phyloP scores from a whole-genome alignment of 2,113 vertebrate genomes.

The Eulacestoma nigropectus region DNA sequence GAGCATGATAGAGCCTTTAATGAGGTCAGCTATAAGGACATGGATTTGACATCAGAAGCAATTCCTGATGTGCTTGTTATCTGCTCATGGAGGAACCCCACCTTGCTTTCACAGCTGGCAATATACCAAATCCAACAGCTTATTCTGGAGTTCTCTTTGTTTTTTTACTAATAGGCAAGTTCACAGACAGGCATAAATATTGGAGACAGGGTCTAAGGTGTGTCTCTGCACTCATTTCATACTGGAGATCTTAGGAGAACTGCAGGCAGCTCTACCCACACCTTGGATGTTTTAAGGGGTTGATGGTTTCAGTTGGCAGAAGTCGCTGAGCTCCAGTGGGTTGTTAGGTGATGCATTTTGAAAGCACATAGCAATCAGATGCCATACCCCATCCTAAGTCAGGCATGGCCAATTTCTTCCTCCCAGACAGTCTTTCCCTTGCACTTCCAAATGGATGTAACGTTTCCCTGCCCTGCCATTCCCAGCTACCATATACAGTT shows the following conservation, averaged over 20 bases:
- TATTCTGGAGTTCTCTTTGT: not conserved
- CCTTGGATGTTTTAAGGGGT: not conserved
- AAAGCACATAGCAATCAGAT: not conserved
- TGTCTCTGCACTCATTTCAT: not conserved
- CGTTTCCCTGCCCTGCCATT: not conserved
- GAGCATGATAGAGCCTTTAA: not conserved
- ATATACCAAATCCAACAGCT: not conserved
- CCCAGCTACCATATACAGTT: not conserved
- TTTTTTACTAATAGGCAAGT: not conserved
- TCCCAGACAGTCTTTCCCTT: not conserved
- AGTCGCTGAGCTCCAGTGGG: not conserved
- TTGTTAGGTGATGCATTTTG: not conserved
- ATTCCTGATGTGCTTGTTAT: conserved; percentile 20
- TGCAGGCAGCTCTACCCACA: not conserved
- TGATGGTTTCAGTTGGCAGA: not conserved
- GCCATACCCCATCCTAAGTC: not conserved
- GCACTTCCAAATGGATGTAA: not conserved
- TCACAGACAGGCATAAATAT: not conserved
- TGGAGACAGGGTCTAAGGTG: not conserved
- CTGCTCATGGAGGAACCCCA: not conserved
- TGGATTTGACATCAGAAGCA: conserved; percentile 4
- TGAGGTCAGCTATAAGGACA: not conserved
- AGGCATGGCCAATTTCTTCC: not conserved
- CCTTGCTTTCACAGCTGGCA: not conserved
- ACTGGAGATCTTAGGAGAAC: not conserved